Base-by-base conservation (phyloP, 2,888 invertebrate genomes). In the Drosophila kanekoi region DNA sequence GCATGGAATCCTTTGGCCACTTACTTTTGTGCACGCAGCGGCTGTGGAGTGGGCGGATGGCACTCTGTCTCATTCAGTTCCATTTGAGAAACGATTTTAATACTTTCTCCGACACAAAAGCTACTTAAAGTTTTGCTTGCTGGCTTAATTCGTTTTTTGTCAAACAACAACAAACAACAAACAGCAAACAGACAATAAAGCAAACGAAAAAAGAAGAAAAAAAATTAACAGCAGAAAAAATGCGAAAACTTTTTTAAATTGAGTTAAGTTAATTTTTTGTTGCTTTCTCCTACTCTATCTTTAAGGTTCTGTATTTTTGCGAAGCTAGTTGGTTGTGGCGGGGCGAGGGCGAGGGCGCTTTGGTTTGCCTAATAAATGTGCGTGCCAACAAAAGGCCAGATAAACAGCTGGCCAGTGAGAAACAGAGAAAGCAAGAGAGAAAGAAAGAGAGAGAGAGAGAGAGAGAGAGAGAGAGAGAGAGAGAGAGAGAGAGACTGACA, bases 131-230 rank as follows among this genome's bases (percentile, higher is more conserved):
- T 85, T 85, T 75, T 72, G 67, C 79, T 76, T 64, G 60, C 74
- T 68, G 74, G 72, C 82, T 85, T 85, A 85, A 85, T 84, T 84
- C 87, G 80, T 84, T 85, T 83, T 85, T 78, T 82, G 81, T 72
- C 86, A 81, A 75, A 71, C 77, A 77, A 85, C 85, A 84, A 70
- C 72, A 67, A 79, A 72, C 76, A 78, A 70, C 75, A 72, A 70
- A 72, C 75, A 75, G 60, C 73, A 72, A 76, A 65, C 69, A 77
- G 66, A 69, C 65, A 72, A 63, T 53, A 62, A 59, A 53, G 59
- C n/a, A 49, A 63, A 64, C 58, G 60, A 61, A 58, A 45, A 60
- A 72, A 65, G n/a, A n/a, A 61, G 56, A 45, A 60, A 56, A 44
- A 59, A 69, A 72, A 72, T 14, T 61, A 68, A 64, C 62, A 28